Evolutionary conservation across 2,113 vertebrate genomes (phyloP), one percentile per base, ranked within the genome.

Genomic region (Baryphthengus martii): DNA sequence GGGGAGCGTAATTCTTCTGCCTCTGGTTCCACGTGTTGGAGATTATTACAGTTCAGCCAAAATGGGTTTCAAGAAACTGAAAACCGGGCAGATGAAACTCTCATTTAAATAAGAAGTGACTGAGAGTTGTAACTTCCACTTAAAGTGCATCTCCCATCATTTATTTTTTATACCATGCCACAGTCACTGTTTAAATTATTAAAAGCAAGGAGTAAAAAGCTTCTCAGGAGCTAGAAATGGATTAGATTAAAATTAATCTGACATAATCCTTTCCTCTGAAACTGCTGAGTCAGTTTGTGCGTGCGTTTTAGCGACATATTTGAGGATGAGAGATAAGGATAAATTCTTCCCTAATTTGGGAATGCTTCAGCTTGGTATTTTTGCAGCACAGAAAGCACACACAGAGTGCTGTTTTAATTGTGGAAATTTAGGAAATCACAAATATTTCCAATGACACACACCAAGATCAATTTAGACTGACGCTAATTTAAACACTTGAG

Each of bases 241-340:
- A 78, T 93, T 83, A 93, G 90, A 94, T 85, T 95, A 91, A 97
- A 97, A 95, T 82, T 90, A 96, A 96, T 96, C 92, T 93, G 77
- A 68, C 58, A 55, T 86, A 85, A 90, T 94, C 73, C 95, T 94
- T 85, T 78, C 85, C 85, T 90, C 74, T 80, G n/a, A 85, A 94
- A 89, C 24, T 88, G 75, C 88, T 94, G 91, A 90, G 85, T 96
- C 94, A 93, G 73, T 79, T 40, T 35, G 25, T 73, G 85, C 68
- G 42, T 21, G 39, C 28, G 31, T 94, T 94, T 94, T 95, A 87
- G 89, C 87, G 77, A 42, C 59, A n/a, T 53, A 77, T 72, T 92
- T 92, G 90, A 81, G 67, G 79, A 17, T 45, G 42, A 88, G 37
- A 52, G 49, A 56, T 35, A 59, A 39, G 45, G 50, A n/a, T 65